A percentile compares a stretch with the other conserved stretches of the same genome.
Conservation (phyloP, 2,113 vertebrate species). For the Aramus guarauna region DNA sequence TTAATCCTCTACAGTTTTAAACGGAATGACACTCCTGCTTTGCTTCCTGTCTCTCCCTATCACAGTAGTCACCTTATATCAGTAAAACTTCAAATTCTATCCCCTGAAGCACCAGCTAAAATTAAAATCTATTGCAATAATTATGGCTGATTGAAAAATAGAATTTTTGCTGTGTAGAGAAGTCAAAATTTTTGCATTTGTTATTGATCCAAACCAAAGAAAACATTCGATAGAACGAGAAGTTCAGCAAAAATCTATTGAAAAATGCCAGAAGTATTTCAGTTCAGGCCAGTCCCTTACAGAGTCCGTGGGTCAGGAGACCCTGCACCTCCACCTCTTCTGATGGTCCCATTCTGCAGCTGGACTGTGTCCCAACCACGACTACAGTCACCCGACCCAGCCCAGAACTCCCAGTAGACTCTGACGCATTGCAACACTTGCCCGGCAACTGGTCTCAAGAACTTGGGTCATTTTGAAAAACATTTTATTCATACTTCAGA, state of each 20-base stretch:
- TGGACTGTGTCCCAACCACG: background rate
- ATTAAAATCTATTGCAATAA: background rate
- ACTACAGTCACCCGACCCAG: fast-evolving
- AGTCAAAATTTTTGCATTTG: background rate
- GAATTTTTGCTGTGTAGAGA: background rate
- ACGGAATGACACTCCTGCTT: background rate
- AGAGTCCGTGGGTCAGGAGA: background rate
- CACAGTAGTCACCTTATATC: background rate
- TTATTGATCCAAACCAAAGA: background rate
- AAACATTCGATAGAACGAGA: background rate
- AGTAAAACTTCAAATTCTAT: background rate
- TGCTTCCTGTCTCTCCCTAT: background rate
- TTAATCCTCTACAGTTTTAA: background rate
- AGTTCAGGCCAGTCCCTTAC: background rate
- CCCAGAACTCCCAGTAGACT: fast-evolving
- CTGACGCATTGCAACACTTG: background rate
- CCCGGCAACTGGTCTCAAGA: background rate
- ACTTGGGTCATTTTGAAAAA: background rate
- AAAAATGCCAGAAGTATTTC: background rate
- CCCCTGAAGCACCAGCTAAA: background rate
- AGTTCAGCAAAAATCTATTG: background rate
- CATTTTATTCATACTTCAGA: background rate
- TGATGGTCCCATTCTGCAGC: background rate
- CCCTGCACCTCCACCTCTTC: no score
- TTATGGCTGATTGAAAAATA: background rate